A percentile compares a stretch with the other conserved stretches of the same genome.
phyloP scores from a whole-genome alignment of 1,140 invertebrate genomes.

The Neoseiulus cucumeris region DNA sequence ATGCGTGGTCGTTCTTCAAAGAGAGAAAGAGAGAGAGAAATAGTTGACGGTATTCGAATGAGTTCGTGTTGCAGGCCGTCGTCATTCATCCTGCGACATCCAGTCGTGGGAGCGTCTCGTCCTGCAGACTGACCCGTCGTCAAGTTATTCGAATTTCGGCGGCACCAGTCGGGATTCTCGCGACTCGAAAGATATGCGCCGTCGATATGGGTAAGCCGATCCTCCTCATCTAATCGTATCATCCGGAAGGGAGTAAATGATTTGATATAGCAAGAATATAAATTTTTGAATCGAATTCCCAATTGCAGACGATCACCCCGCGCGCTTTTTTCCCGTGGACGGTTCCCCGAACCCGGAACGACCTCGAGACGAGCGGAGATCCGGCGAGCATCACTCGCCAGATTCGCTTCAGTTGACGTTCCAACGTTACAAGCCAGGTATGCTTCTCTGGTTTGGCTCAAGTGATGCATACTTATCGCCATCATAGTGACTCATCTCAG shows the following conservation, averaged over 20 bases:
- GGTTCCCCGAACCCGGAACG: background rate
- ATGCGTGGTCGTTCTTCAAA: no score
- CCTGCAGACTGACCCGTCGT: background rate
- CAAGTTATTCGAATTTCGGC: background rate
- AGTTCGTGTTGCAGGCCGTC: background rate
- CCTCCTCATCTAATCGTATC: background rate
- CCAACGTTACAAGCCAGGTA: background rate
- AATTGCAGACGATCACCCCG: background rate
- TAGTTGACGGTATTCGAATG: no score
- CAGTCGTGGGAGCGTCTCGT: slow-evolving; percentile 4
- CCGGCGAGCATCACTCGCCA: slow-evolving; percentile 8
- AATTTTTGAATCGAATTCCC: no score
- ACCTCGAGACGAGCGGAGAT: slow-evolving; percentile 3
- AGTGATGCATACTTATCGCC: no score
- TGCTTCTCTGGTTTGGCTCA: no score
- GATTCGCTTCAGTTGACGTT: slow-evolving; percentile 6
- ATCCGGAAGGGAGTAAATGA: background rate
- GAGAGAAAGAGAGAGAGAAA: no score
- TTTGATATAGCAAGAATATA: background rate
- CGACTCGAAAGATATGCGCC: background rate
- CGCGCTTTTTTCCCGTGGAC: background rate
- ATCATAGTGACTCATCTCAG: no score
- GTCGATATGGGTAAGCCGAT: background rate
- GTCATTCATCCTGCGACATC: background rate
- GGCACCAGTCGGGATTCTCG: background rate